Evolutionary conservation across 2,888 invertebrate genomes (phyloP), one percentile per base, ranked within the genome.

Genomic region (Tillus elongatus): DNA sequence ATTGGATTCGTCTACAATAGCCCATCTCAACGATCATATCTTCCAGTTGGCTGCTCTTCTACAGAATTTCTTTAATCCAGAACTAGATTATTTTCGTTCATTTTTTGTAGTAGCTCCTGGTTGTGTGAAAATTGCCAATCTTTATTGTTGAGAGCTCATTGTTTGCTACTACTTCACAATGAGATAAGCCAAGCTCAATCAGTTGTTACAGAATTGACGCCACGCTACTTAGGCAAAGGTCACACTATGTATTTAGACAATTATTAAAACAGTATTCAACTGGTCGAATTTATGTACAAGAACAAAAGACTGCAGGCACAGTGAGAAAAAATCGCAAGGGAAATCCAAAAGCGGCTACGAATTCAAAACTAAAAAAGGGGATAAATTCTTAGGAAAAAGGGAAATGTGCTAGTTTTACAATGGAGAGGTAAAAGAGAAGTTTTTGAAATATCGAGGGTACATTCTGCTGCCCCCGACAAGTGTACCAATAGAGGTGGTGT

Each of bases 261-360:
- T 19, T 33, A 33, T 19, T 33, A 33, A 16, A 33, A 33, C 19
- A 33, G 33, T 19, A 19, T 33, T 15, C 15, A 33, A 16, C 33
- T 33, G 16, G 33, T 19, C 16, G 16, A 33, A 15, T 33, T 19
- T 24, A 16, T 33, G 16, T 24, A 33, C 19, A 16, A 33, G 19
- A 33, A 33, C 6, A 19, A 19, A 6, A 19, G 6, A n/a, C n/a
- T 6, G 24, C n/a, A n/a, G 24, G 24, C 6, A 19, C 24, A 8
- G 6, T 19, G 24, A 19, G 24, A 19, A n/a, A 19, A 19, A 19
- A 19, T n/a, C 24, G 24, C 6, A 19, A 19, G n/a, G 24, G 24
- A 6, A 19, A 19, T 19, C 24, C 24, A n/a, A 19, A 19, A 19
- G 6, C 6, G n/a, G 24, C n/a, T 33, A 11, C 11, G 15, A 15